Percentiles rank a stretch among this genome's conserved stretches.
These are phyloP conservation scores for Sturmia bella DNA, from an alignment of 2,888 invertebrate species.

Conservation along the genomic window DNA sequence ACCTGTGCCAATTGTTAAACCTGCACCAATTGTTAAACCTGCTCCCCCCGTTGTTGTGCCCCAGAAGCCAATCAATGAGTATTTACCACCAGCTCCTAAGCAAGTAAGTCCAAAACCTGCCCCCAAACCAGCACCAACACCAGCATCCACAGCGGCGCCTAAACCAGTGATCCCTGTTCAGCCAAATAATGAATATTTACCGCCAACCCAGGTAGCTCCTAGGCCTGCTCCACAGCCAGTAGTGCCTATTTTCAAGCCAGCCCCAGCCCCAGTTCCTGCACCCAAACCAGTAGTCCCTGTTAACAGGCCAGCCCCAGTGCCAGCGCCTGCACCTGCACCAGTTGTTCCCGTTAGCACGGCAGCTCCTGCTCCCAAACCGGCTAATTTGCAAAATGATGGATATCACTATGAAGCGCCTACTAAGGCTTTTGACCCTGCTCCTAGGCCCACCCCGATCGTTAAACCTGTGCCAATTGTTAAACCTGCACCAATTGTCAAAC, in stretches of 20 bases:
- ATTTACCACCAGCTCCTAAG: background rate
- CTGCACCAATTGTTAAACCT: slow-evolving; percentile 57
- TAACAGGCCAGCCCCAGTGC: slow-evolving; percentile 24
- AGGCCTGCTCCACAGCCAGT: background rate
- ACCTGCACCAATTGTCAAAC: slow-evolving; percentile 58
- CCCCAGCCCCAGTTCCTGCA: background rate
- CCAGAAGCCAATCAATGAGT: background rate
- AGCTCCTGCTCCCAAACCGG: slow-evolving; percentile 37
- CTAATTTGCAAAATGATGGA: slow-evolving; percentile 76
- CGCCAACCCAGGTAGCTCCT: slow-evolving; percentile 16
- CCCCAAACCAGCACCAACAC: slow-evolving; percentile 1
- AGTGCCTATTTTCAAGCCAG: slow-evolving; percentile 17
- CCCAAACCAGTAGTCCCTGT: slow-evolving; percentile 50
- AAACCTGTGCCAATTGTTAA: slow-evolving; percentile 42
- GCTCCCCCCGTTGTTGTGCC: slow-evolving; percentile 24
- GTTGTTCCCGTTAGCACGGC: background rate
- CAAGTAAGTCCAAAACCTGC: too few relatives aligned
- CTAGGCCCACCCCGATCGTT: slow-evolving; percentile 54
- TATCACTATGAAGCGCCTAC: slow-evolving; percentile 74
- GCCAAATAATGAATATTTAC: background rate
- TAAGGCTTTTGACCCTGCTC: slow-evolving; percentile 25
- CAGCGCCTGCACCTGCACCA: background rate
- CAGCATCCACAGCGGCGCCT: slow-evolving; percentile 48
- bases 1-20: slow-evolving; percentile 6
- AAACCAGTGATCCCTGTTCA: slow-evolving; percentile 43